phyloP scores from a whole-genome alignment of 1,140 invertebrate species.

The Habropoda laboriosa region DNA sequence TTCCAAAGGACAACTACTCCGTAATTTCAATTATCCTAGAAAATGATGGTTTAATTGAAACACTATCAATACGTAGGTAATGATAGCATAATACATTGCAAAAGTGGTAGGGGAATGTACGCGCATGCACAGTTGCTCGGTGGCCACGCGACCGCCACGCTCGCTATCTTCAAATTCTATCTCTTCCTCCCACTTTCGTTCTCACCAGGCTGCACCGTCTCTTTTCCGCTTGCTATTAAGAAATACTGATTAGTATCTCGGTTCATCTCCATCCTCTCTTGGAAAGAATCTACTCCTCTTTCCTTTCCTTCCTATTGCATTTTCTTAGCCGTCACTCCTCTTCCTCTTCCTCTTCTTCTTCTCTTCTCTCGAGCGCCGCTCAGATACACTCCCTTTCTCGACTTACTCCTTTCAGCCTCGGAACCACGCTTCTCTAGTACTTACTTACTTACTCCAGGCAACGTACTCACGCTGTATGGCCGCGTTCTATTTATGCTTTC shows the following conservation, averaged over 20 bases:
- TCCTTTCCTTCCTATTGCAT: constrained; percentile 10
- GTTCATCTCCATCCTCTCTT: constrained; percentile 53
- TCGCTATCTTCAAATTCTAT: constrained; percentile 49
- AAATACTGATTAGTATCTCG: constrained; percentile 62
- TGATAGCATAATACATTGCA: no score
- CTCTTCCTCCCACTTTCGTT: constrained; percentile 37
- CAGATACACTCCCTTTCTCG: constrained; percentile 54
- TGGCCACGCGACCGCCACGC: constrained; percentile 77
- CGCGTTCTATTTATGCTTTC: constrained; percentile 32
- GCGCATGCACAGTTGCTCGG: constrained; percentile 63
- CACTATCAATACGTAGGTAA: neutral
- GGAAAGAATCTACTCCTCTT: constrained; percentile 39
- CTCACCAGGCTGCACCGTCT: constrained; percentile 36
- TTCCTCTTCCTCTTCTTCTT: constrained; percentile 31
- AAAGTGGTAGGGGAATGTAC: no score
- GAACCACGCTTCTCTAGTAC: constrained; percentile 22
- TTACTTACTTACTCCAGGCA: constrained; percentile 37
- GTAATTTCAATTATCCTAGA: no score
- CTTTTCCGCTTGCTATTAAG: constrained; percentile 39
- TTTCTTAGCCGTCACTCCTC: constrained; percentile 36
- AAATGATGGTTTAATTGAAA: no score
- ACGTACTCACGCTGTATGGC: constrained; percentile 22
- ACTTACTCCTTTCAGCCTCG: constrained; percentile 31
- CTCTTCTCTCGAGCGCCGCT: constrained; percentile 47
- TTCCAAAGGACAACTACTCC: no score